Evolutionary conservation across 92 coral and sea anemone species (phyloP).

Genomic region (Palythoa caribaeorum): DNA sequence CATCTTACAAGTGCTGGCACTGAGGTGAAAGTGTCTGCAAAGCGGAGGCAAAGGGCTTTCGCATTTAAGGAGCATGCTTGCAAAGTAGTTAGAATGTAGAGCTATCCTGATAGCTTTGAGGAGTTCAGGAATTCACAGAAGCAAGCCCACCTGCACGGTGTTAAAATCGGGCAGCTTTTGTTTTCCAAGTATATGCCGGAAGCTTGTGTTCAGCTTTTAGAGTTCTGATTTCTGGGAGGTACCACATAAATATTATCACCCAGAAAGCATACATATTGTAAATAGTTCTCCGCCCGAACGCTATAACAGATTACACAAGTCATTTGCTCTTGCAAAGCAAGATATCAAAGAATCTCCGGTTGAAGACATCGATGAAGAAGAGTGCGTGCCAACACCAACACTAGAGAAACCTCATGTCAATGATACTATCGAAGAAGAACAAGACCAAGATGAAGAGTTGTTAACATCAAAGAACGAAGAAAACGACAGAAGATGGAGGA

Average conservation of each 20-base stretch:
- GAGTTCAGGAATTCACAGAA: slow-evolving; percentile 55
- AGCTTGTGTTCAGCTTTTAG: slow-evolving; percentile 42
- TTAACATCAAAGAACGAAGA: background rate
- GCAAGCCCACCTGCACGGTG: slow-evolving; percentile 54
- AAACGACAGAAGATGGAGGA: too few species aligned
- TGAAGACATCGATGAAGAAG: slow-evolving; percentile 44
- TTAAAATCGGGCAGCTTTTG: slow-evolving; percentile 57
- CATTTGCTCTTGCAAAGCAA: background rate
- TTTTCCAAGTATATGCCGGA: slow-evolving; percentile 64
- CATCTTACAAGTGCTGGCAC: too few species aligned
- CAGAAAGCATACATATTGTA: slow-evolving; percentile 39
- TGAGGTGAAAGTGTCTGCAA: too few species aligned
- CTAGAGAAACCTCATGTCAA: background rate
- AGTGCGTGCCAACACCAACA: slow-evolving; percentile 13
- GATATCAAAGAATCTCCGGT: slow-evolving; percentile 45
- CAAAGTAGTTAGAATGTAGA: slow-evolving; percentile 18
- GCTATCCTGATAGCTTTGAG: slow-evolving; percentile 30
- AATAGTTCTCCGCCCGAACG: slow-evolving; percentile 35
- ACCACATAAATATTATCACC: slow-evolving; percentile 49
- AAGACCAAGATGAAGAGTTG: slow-evolving; percentile 19
- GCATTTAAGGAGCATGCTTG: background rate
- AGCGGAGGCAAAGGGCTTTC: too few species aligned
- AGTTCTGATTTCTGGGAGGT: slow-evolving; percentile 34
- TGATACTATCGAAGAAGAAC: background rate
- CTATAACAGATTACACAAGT: slow-evolving; percentile 44